phyloP scores from a whole-genome alignment of 2,888 invertebrate genomes.

The Hyles lineata region DNA sequence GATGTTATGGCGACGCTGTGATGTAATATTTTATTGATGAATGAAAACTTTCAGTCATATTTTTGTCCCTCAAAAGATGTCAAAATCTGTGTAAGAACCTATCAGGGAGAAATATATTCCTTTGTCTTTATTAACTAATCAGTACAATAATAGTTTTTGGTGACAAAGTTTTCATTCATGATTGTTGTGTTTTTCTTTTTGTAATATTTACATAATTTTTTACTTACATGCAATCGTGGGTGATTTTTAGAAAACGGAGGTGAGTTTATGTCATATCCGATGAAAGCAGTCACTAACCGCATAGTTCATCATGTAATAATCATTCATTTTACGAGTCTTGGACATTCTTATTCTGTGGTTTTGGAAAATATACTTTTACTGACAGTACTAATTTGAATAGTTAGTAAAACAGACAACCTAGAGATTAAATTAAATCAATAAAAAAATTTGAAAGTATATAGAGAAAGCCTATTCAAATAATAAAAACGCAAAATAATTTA shows the following conservation, averaged over 20 bases:
- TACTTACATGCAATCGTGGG: conserved; percentile 79
- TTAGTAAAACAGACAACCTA: neutral
- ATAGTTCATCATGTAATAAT: conserved; percentile 31
- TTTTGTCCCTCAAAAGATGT: neutral
- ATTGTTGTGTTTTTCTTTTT: conserved; percentile 38
- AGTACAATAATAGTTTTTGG: too few species aligned
- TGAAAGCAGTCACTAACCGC: conserved; percentile 39
- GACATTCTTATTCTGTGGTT: neutral
- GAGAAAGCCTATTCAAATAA: neutral
- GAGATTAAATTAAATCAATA: neutral
- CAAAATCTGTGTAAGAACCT: neutral
- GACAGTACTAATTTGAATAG: neutral
- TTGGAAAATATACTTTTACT: neutral
- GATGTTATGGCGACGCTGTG: conserved; percentile 8
- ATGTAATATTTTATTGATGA: conserved; percentile 9
- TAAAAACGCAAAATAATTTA: too few species aligned
- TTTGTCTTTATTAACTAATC: too few species aligned
- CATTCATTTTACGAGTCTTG: conserved; percentile 18
- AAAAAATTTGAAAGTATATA: neutral
- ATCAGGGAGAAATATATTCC: too few species aligned
- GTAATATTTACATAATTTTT: conserved; percentile 66
- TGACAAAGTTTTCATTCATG: conserved; percentile 14
- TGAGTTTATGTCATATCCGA: conserved; percentile 57
- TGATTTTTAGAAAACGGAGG: conserved; percentile 77
- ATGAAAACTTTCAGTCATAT: conserved; percentile 7